phyloP scores from a whole-genome alignment of 2,888 invertebrate species.

The Pyrrhia umbra region DNA sequence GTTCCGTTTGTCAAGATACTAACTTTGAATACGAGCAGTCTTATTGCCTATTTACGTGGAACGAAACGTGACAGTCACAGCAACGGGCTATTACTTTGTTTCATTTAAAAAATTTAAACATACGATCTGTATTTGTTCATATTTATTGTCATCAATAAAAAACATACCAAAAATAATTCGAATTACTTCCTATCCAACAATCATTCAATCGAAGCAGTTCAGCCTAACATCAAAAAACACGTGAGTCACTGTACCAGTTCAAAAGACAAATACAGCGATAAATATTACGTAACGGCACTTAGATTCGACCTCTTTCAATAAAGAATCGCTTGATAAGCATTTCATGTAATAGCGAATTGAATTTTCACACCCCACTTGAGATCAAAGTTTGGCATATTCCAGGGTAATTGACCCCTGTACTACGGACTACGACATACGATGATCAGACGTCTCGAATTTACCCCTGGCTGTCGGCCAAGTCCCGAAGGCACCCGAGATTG shows the following conservation, averaged over 20 bases:
- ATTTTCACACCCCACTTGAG: constrained; percentile 45
- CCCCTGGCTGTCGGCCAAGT: constrained; percentile 54
- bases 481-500: constrained; percentile 26
- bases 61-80: neutral
- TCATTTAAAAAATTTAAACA: neutral
- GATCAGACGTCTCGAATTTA: constrained; percentile 45
- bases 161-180: neutral
- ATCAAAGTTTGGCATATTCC: constrained; percentile 35
- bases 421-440: constrained; percentile 33
- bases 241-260: constrained; percentile 1
- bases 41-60: neutral
- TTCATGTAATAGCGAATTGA: constrained; percentile 37
- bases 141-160: too few species aligned
- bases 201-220: neutral
- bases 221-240: constrained; percentile 10
- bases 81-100: neutral
- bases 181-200: neutral
- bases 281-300: constrained; percentile 30
- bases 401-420: constrained; percentile 54
- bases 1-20: neutral
- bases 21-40: neutral
- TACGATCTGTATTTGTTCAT: neutral
- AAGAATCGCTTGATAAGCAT: constrained; percentile 25
- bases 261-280: constrained; percentile 36
- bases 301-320: constrained; percentile 13